A percentile compares a stretch with the other conserved stretches of the same genome.
Conservation (phyloP, 2,888 invertebrate species). For the Chirona hameri region DNA sequence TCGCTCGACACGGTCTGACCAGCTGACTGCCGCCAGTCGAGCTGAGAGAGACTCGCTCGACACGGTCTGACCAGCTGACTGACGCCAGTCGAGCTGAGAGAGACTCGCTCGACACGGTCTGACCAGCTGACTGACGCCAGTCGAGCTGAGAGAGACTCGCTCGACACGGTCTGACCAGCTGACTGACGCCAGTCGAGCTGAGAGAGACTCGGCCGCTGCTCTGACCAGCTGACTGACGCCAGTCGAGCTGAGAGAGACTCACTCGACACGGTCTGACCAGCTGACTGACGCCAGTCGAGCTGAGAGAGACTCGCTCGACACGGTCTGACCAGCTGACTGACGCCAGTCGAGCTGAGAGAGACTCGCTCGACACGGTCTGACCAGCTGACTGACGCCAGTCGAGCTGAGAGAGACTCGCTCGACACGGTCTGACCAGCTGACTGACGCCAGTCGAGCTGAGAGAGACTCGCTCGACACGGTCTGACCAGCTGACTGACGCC, state of each 20-base stretch:
- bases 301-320: too few species aligned
- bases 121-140: background rate
- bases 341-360: too few species aligned
- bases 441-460: background rate
- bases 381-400: background rate
- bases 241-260: too few species aligned
- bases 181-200: too few species aligned
- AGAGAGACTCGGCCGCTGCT: background rate
- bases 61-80: background rate
- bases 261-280: background rate
- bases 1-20: background rate
- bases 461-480: too few species aligned
- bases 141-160: too few species aligned
- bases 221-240: background rate
- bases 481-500: background rate
- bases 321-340: background rate
- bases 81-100: too few species aligned
- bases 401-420: too few species aligned
- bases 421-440: background rate
- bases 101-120: background rate
- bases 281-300: background rate
- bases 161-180: too few species aligned
- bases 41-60: too few species aligned
- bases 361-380: background rate
- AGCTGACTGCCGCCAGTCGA: background rate